Evolutionary conservation across 2,113 vertebrate species (phyloP).

Genomic region (Prochilodus magdalenae): DNA sequence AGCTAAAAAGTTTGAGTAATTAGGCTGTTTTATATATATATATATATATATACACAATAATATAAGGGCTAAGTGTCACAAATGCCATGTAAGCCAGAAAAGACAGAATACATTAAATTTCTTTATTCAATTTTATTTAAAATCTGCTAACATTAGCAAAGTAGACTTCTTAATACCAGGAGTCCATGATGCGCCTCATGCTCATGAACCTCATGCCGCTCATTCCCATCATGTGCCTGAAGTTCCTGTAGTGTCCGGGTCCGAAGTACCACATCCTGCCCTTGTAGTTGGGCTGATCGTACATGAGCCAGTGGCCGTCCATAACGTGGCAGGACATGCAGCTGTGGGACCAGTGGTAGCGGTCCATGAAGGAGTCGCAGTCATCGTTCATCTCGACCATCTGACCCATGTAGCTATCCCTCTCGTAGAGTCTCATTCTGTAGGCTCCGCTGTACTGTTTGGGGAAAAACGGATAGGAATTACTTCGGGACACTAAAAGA

Average conservation of each 20-base stretch:
- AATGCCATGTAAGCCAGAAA: no score
- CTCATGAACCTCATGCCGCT: conserved; percentile 39
- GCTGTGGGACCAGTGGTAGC: conserved; percentile 41
- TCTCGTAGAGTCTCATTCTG: conserved; percentile 32
- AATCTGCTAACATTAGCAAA: not conserved
- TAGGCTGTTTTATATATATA: no score
- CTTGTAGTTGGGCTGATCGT: conserved; percentile 63
- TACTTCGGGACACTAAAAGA: no score
- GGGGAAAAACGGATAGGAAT: not conserved
- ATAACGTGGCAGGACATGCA: conserved; percentile 64
- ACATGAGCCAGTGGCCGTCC: conserved; percentile 69
- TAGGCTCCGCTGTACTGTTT: conserved; percentile 30
- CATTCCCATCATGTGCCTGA: conserved; percentile 41
- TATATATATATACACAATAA: no score
- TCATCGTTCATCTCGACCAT: conserved; percentile 43
- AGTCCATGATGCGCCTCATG: conserved; percentile 43
- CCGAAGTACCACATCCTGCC: conserved; percentile 59
- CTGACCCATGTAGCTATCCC: conserved; percentile 45
- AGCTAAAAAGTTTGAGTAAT: no score
- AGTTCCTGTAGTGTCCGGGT: conserved; percentile 62
- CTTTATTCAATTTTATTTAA: conserved; percentile 14
- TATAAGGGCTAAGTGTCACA: no score
- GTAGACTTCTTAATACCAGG: conserved; percentile 9
- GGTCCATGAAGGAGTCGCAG: conserved; percentile 47
- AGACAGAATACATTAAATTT: not conserved